These are phyloP conservation scores for Rhinogobio ventralis DNA, from an alignment of 2,797 vertebrate genomes.

Conservation along the genomic window DNA sequence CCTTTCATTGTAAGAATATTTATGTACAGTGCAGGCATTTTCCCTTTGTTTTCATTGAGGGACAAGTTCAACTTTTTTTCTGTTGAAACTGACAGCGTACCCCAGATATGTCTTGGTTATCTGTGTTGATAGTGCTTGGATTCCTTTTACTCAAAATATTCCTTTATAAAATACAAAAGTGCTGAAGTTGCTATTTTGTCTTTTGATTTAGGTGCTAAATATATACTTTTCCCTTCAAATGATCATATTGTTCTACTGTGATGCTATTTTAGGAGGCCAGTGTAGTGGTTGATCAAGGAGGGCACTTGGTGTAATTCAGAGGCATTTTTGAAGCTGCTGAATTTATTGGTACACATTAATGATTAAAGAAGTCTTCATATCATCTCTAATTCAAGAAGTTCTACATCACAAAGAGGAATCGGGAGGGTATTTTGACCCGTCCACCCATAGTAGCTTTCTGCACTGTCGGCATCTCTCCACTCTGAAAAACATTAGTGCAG, in stretches of 20 bases:
- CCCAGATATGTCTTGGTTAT: not conserved
- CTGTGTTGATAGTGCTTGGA: not conserved
- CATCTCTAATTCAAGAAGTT: constrained; percentile 18
- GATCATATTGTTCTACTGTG: not conserved
- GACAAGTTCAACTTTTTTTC: not conserved
- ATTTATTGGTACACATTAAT: constrained; percentile 56
- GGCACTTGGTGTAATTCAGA: constrained; percentile 29
- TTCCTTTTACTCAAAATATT: not conserved
- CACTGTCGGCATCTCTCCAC: constrained; percentile 28
- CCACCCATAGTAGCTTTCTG: not conserved
- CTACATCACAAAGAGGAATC: not conserved
- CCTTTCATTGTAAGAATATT: not conserved
- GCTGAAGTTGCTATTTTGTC: not conserved
- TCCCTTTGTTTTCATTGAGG: not conserved
- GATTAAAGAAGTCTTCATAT: constrained; percentile 46
- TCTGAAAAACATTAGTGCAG: constrained; percentile 20
- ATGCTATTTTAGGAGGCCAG: constrained; percentile 54
- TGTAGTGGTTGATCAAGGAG: constrained; percentile 33
- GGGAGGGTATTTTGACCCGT: not conserved
- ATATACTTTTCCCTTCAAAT: constrained; percentile 2
- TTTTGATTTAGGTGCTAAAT: constrained; percentile 19
- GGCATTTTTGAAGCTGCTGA: constrained; percentile 31
- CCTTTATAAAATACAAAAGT: not conserved
- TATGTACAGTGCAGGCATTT: not conserved
- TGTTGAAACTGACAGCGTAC: not conserved